phyloP scores from a whole-genome alignment of 2,888 invertebrate genomes.

The Diogma glabrata region DNA sequence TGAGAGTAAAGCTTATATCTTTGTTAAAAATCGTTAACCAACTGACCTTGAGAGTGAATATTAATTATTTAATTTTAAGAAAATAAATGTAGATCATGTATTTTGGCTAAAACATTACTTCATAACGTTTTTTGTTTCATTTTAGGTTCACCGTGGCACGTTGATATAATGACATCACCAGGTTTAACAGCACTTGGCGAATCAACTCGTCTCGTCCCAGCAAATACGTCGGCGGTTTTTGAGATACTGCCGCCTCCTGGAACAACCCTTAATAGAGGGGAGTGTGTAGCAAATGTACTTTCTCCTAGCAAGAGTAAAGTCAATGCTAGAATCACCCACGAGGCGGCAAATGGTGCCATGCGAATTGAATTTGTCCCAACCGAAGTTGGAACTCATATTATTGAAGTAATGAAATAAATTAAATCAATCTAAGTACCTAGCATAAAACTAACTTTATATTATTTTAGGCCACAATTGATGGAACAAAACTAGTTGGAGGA shows the following conservation, averaged over 20 bases:
- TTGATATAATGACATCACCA: conserved; percentile 73
- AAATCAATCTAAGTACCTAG: no score
- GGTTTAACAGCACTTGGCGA: conserved; percentile 74
- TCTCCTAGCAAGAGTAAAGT: conserved; percentile 78
- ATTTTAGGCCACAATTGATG: no score
- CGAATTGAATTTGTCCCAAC: conserved; percentile 85
- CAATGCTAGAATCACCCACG: conserved; percentile 70
- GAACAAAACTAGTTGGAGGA: conserved; percentile 79
- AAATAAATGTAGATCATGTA: no score
- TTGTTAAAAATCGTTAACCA: no score
- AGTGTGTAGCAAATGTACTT: conserved; percentile 54
- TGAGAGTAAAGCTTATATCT: no score
- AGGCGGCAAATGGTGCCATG: conserved; percentile 70
- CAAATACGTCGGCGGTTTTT: conserved; percentile 79
- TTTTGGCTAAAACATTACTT: neutral
- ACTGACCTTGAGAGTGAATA: no score
- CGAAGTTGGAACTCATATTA: conserved; percentile 89
- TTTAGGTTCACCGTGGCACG: conserved; percentile 89
- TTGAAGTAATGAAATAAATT: no score
- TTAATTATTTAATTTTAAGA: no score
- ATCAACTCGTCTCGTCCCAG: conserved; percentile 79
- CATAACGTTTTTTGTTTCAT: conserved; percentile 18
- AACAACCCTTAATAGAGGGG: conserved; percentile 42
- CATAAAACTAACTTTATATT: no score
- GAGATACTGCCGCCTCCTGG: conserved; percentile 48